phyloP scores from a whole-genome alignment of 2,113 vertebrate genomes.

The Alligator mississippiensis region DNA sequence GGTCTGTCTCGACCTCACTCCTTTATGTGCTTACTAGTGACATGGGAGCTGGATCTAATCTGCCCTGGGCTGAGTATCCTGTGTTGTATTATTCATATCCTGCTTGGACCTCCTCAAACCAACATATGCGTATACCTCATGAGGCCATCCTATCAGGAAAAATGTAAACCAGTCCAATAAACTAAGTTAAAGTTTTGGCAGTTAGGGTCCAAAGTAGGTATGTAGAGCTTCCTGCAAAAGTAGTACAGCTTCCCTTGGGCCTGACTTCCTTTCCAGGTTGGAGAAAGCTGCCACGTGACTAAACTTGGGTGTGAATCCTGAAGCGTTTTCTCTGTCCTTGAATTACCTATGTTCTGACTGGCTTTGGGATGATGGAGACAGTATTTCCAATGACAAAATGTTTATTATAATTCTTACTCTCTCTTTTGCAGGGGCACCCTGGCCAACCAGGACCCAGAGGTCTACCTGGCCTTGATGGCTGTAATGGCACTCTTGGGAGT shows the following conservation, averaged over 20 bases:
- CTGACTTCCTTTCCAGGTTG: not conserved
- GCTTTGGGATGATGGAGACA: not conserved
- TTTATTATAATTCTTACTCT: not conserved
- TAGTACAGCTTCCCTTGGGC: not conserved
- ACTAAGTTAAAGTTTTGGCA: not conserved
- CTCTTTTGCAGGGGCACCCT: conserved; percentile 87
- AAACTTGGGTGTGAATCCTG: not conserved
- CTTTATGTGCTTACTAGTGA: not conserved
- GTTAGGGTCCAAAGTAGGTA: not conserved
- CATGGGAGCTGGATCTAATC: conserved; percentile 25
- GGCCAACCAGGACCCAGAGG: conserved; percentile 87
- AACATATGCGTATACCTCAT: conserved; percentile 25
- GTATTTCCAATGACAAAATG: not conserved
- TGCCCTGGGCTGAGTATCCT: conserved; percentile 9
- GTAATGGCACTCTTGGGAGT: conserved; percentile 90
- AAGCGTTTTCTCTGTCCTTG: not conserved
- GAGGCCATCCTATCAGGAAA: not conserved
- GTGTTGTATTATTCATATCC: not conserved
- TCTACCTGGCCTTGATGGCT: conserved; percentile 86
- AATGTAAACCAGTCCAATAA: conserved; percentile 2
- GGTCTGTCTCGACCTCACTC: conserved; percentile 26
- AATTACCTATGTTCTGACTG: conserved; percentile 18
- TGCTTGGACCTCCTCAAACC: conserved; percentile 39
- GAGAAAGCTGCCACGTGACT: not conserved
- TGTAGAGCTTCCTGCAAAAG: not conserved